Conservation (phyloP, 2,113 vertebrate species). For the Vireo altiloquus region DNA sequence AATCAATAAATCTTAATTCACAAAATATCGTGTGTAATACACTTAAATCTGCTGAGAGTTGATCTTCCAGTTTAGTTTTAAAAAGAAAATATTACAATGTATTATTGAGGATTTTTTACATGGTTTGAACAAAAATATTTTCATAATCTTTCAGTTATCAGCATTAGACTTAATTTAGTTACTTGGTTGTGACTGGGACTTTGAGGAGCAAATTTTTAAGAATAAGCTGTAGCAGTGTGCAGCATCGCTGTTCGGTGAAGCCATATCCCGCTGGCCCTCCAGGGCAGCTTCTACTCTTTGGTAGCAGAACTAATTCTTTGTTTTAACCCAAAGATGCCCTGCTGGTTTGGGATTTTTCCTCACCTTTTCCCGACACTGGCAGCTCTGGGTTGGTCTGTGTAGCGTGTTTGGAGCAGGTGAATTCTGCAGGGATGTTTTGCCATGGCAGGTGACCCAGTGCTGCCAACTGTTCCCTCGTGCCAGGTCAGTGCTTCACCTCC, state of each 20-base stretch:
- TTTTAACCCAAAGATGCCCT: conserved; percentile 27
- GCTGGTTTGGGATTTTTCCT: not conserved
- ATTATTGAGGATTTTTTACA: conserved; percentile 56
- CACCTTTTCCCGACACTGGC: not conserved
- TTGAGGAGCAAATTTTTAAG: conserved; percentile 23
- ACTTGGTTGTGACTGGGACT: conserved; percentile 36
- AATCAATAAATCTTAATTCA: conserved; percentile 77
- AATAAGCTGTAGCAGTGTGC: conserved; percentile 59
- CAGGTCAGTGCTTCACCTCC: not conserved
- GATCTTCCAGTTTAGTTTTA: conserved; percentile 66
- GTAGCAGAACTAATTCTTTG: conserved; percentile 1
- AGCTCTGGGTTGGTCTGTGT: not conserved
- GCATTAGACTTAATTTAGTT: conserved; percentile 51
- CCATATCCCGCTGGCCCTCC: conserved; percentile 68
- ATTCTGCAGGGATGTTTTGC: not conserved
- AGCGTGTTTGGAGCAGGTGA: not conserved
- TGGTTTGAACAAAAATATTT: conserved; percentile 71
- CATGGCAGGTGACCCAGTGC: not conserved
- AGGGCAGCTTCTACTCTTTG: conserved; percentile 23
- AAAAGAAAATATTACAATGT: conserved; percentile 45
- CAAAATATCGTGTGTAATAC: conserved; percentile 73
- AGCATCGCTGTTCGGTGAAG: not conserved
- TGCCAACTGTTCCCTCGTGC: not conserved
- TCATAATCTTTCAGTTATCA: conserved; percentile 67
- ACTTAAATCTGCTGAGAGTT: conserved; percentile 72